Conservation (phyloP, 2,113 vertebrate genomes). For the Vidua chalybeata region DNA sequence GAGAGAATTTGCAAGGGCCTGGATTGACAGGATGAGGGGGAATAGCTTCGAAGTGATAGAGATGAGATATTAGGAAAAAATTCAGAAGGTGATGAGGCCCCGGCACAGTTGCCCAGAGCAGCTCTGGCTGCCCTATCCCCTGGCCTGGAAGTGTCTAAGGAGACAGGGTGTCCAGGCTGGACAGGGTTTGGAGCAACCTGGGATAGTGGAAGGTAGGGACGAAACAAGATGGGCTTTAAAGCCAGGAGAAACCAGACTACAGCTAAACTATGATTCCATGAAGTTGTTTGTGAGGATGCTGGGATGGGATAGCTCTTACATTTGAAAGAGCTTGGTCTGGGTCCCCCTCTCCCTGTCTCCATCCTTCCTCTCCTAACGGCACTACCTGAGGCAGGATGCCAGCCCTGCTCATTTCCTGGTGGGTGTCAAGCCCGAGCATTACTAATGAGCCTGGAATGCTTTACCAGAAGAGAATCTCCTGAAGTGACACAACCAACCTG, state of each 20-base stretch:
- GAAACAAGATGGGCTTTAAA: not conserved
- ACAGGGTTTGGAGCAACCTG: not conserved
- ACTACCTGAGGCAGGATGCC: not conserved
- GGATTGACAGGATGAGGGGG: not conserved
- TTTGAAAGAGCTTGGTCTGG: not conserved
- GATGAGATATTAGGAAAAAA: not conserved
- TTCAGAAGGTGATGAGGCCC: not conserved
- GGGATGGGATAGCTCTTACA: not conserved
- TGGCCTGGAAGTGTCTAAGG: not conserved
- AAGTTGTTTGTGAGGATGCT: not conserved
- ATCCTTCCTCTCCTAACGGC: not conserved
- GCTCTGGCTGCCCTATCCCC: not conserved
- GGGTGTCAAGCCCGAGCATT: not conserved
- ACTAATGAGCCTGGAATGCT: not conserved
- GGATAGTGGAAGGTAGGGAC: not conserved
- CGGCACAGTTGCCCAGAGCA: not conserved
- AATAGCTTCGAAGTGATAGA: not conserved
- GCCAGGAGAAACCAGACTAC: not conserved
- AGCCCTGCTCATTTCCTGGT: not conserved
- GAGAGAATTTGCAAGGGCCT: not conserved
- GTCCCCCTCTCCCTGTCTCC: not conserved
- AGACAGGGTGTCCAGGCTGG: not conserved
- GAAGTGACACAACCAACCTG: constrained; percentile 1
- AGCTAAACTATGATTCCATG: not conserved
- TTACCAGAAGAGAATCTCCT: not conserved